A percentile compares a stretch with the other conserved stretches of the same genome.
Evolutionary conservation across 2,113 vertebrate species (phyloP).

Genomic region (Clarias macrocephalus): DNA sequence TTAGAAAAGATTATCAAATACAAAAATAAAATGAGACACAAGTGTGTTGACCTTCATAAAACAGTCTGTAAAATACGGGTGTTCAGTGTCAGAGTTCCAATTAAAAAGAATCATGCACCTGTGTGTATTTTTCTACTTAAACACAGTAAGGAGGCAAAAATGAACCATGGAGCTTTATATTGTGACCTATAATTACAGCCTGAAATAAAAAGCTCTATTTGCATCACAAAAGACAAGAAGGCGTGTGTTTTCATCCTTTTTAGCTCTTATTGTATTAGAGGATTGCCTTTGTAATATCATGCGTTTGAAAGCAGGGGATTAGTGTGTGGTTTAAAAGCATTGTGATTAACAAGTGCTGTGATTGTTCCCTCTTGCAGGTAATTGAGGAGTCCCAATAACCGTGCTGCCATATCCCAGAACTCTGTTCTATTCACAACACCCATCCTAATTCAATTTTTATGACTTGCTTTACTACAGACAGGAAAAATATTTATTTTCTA

Average conservation of each 20-base stretch:
- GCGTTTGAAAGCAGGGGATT: neutral
- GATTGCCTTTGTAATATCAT: neutral
- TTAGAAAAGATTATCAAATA: neutral
- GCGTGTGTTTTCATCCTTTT: neutral
- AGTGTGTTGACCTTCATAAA: neutral
- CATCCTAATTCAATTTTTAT: conserved; percentile 13
- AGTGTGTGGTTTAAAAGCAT: neutral
- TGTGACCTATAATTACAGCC: neutral
- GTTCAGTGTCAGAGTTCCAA: neutral
- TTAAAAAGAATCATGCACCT: neutral
- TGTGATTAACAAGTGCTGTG: conserved; percentile 8
- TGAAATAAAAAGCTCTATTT: neutral
- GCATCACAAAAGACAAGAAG: neutral
- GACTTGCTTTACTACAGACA: conserved; percentile 1
- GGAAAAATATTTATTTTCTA: conserved; percentile 49
- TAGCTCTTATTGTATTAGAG: neutral
- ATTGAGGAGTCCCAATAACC: conserved; percentile 14
- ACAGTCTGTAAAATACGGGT: neutral
- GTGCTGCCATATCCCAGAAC: neutral
- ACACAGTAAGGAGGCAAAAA: neutral
- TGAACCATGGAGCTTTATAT: neutral
- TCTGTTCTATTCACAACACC: neutral
- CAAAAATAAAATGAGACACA: neutral
- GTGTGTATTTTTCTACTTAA: neutral
- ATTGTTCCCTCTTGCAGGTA: conserved; percentile 41